A percentile compares a stretch with the other conserved stretches of the same genome.
Evolutionary conservation across 2,888 invertebrate species (phyloP).

Genomic region (Neoascia interrupta): DNA sequence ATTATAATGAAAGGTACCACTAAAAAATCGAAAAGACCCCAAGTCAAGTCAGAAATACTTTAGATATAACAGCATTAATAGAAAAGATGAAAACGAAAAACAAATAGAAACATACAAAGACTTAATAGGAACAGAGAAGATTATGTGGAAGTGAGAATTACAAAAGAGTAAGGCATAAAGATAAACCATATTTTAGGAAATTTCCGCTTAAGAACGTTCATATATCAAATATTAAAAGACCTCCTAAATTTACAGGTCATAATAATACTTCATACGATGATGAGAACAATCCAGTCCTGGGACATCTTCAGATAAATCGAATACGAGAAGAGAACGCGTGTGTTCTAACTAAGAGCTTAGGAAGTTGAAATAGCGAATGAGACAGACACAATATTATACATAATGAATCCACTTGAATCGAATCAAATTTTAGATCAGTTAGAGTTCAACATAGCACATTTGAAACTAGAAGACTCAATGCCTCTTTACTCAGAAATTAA

Average conservation of each 20-base stretch:
- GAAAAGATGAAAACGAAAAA: too few relatives aligned
- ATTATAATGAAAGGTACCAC: conserved; percentile 16
- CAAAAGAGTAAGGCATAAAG: neutral
- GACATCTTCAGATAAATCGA: neutral
- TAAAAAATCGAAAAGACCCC: conserved; percentile 14
- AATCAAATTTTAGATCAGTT: too few relatives aligned
- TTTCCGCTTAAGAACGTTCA: neutral
- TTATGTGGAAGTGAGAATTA: neutral
- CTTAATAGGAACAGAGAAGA: neutral
- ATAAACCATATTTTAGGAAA: neutral
- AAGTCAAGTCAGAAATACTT: neutral
- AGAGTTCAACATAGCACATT: neutral
- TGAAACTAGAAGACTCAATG: too few relatives aligned
- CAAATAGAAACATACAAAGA: neutral
- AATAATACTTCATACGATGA: neutral
- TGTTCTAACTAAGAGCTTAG: neutral
- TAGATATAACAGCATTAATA: neutral
- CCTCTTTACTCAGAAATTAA: neutral
- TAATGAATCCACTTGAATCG: too few relatives aligned
- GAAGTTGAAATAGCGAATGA: neutral
- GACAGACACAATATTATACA: neutral
- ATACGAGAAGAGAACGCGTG: neutral
- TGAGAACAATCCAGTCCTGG: neutral
- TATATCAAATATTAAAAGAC: neutral
- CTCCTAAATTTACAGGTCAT: neutral